Evolutionary conservation across 1,140 invertebrate genomes (phyloP).

Genomic region (Drosophila subpulchrella): DNA sequence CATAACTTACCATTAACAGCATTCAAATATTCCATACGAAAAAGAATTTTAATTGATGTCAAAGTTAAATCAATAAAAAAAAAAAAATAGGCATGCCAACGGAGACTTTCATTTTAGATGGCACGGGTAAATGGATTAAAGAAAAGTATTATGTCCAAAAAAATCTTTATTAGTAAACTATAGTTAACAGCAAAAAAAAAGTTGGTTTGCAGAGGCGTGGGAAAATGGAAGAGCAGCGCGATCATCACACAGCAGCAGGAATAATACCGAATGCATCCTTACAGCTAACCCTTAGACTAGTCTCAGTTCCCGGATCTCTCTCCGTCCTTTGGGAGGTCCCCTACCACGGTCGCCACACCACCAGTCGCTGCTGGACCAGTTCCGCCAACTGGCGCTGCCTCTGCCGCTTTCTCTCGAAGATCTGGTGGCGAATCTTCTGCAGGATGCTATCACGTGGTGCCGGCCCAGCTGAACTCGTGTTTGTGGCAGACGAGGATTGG

Average conservation of each 20-base stretch:
- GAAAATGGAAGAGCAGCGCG: conserved; percentile 65
- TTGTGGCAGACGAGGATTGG: conserved; percentile 6
- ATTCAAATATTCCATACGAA: conserved; percentile 14
- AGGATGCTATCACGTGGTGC: conserved; percentile 71
- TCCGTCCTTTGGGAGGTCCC: too few relatives aligned
- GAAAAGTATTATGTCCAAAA: conserved; percentile 10
- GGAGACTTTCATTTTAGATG: too few relatives aligned
- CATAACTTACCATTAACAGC: conserved; percentile 8
- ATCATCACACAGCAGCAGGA: conserved; percentile 65
- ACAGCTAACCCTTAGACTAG: conserved; percentile 28
- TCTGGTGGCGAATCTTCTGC: conserved; percentile 76
- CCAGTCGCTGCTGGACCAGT: conserved; percentile 56
- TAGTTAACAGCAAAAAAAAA: conserved; percentile 38
- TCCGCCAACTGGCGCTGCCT: conserved; percentile 63
- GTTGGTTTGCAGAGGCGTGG: conserved; percentile 1
- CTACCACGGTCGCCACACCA: conserved; percentile 80
- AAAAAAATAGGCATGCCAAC: conserved; percentile 5
- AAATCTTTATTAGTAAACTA: conserved; percentile 41
- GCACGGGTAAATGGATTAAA: neutral
- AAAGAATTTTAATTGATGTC: conserved; percentile 54
- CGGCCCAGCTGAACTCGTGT: conserved; percentile 1
- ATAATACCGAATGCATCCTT: conserved; percentile 55
- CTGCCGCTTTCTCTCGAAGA: conserved; percentile 76
- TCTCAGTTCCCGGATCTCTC: conserved; percentile 25
- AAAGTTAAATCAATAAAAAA: conserved; percentile 41